These are phyloP conservation scores for Podarcis cretensis DNA, from an alignment of 2,113 vertebrate species.

Conservation along the genomic window DNA sequence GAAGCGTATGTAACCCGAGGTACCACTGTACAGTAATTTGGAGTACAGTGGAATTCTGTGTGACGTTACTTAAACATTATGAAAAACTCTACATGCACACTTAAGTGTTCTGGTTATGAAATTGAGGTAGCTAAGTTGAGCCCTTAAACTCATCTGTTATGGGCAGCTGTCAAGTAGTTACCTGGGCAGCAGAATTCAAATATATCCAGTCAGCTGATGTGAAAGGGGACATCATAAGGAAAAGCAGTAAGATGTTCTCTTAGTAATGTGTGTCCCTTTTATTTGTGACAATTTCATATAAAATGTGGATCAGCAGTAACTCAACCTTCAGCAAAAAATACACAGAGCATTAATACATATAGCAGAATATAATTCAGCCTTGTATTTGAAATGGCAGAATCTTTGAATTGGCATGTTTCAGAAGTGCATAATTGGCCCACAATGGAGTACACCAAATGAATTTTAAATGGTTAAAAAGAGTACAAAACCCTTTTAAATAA, in stretches of 20 bases:
- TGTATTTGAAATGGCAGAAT: not conserved
- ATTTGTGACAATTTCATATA: not conserved
- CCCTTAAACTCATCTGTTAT: not conserved
- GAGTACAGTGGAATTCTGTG: not conserved
- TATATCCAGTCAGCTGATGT: not conserved
- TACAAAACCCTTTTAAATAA: too few relatives aligned
- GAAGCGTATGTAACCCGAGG: too few relatives aligned
- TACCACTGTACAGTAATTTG: not conserved
- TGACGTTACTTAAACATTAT: not conserved
- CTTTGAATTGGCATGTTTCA: not conserved
- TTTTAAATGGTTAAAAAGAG: not conserved
- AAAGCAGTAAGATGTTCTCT: not conserved
- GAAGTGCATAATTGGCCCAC: not conserved
- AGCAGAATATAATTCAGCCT: not conserved
- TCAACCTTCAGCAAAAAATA: not conserved
- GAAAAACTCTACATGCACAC: not conserved
- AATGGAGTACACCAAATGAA: not conserved
- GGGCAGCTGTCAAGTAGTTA: not conserved
- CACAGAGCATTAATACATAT: not conserved
- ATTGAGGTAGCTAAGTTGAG: not conserved
- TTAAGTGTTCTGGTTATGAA: not conserved
- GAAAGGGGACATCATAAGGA: not conserved
- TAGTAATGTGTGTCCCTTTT: not conserved
- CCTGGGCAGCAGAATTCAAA: not conserved
- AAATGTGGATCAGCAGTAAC: not conserved